A percentile compares a stretch with the other conserved stretches of the same genome.
Evolutionary conservation across 2,113 vertebrate genomes (phyloP).

Genomic region (Narcine bancroftii): DNA sequence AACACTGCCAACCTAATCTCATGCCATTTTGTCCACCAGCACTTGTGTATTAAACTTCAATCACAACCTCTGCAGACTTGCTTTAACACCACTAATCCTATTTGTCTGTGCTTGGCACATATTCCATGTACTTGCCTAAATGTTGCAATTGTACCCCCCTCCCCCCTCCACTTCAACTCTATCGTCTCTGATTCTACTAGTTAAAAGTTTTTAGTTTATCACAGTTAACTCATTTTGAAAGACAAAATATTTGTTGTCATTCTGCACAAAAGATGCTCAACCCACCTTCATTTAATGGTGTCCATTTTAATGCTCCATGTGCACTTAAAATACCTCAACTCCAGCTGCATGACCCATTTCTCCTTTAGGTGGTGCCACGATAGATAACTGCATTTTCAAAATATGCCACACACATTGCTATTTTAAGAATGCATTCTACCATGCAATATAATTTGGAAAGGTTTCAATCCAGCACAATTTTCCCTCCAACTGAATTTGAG

Average conservation of each 20-base stretch:
- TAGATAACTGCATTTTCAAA: neutral
- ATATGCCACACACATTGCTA: neutral
- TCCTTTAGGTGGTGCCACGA: neutral
- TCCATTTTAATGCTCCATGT: neutral
- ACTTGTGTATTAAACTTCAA: too few relatives aligned
- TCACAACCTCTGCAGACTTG: too few relatives aligned
- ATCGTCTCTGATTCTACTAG: too few relatives aligned
- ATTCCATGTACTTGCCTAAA: too few relatives aligned
- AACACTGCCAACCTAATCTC: too few relatives aligned
- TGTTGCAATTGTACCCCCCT: too few relatives aligned
- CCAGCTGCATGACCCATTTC: neutral
- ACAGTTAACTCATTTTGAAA: too few relatives aligned
- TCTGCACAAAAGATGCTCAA: neutral
- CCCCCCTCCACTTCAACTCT: too few relatives aligned
- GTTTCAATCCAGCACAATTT: neutral
- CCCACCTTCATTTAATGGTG: neutral
- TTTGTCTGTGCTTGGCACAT: too few relatives aligned
- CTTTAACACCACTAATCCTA: too few relatives aligned
- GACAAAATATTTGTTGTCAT: neutral
- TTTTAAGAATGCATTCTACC: neutral
- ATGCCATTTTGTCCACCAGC: too few relatives aligned
- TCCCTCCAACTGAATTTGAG: neutral
- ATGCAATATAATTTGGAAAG: neutral
- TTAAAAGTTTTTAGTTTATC: too few relatives aligned
- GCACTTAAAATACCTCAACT: neutral